Evolutionary conservation across 2,113 vertebrate genomes (phyloP), one percentile per base, ranked within the genome.

Genomic region (Tachysurus fulvidraco): DNA sequence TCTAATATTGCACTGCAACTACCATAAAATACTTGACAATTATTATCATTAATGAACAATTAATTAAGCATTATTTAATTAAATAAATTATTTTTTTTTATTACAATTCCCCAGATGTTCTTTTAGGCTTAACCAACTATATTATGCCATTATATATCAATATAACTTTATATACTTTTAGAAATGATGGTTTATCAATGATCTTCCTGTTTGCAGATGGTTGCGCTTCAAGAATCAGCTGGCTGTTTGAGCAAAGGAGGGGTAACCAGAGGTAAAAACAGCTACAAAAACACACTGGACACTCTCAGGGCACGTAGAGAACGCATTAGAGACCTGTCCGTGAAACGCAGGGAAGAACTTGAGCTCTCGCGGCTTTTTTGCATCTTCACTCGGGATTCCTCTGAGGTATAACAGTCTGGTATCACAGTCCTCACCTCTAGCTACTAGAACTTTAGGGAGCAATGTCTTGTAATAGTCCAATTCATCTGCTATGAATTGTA

Each of bases 381-480:
- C 7, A 83, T 94, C 88, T 98, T 97, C 92, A 92, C 91, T 90
- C 91, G 94, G 54, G 94, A 96, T 0, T 84, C 94, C 0, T 85
- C 91, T 7, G 96, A 97, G 97, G 97, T 98, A 92, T 90, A 71
- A 78, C 25, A n/a, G 12, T 36, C 59, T 69, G 96, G 97, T 98
- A 92, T 90, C 74, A 78, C 25, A n/a, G 12, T 36, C 59, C 60
- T 79, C 28, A 46, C 4, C 16, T 16, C n/a, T 36, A 10, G 2
- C 11, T 13, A 41, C 74, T 54, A 77, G 21, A 19, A 1, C n/a
- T 62, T 55, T 54, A 52, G 11, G 17, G 13, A 25, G 30, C 67
- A n/a, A 21, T 54, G 16, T 64, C 78, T 13, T 46, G 25, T 64
- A 30, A 60, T 55, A 30, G 30, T 21, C 52, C 13, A 67, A 52